Evolutionary conservation across 1,140 invertebrate genomes (phyloP).

Genomic region (Tetramorium parvispinum): DNA sequence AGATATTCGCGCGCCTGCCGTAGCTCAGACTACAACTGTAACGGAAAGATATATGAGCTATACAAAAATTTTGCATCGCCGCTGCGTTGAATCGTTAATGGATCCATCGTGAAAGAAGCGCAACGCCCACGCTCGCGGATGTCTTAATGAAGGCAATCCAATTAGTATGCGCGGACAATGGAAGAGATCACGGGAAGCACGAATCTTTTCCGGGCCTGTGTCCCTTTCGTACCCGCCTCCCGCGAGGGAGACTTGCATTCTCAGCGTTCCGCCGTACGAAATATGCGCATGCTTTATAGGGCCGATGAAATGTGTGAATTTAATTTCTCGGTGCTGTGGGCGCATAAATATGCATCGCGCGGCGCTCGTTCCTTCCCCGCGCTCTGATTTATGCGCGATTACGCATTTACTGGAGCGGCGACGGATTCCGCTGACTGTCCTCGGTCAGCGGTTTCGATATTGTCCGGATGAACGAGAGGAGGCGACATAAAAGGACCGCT

Average conservation of each 20-base stretch:
- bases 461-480: background rate
- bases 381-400: slow-evolving; percentile 78
- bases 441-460: slow-evolving; percentile 54
- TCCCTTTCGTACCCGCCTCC: background rate
- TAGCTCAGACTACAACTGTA: background rate
- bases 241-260: slow-evolving; percentile 40
- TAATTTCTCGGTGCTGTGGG: slow-evolving; percentile 75
- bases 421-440: slow-evolving; percentile 62
- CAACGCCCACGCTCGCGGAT: slow-evolving; percentile 23
- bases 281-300: slow-evolving; percentile 28
- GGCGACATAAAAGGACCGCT: slow-evolving; percentile 25
- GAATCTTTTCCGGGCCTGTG: slow-evolving; percentile 42
- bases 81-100: background rate
- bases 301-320: slow-evolving; percentile 78
- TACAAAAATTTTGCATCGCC: slow-evolving; percentile 2
- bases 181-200: slow-evolving; percentile 7
- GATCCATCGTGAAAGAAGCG: background rate
- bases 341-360: slow-evolving; percentile 79
- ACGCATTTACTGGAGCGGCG: slow-evolving; percentile 62
- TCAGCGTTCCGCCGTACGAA: slow-evolving; percentile 43
- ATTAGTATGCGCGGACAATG: slow-evolving; percentile 36
- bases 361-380: slow-evolving; percentile 36
- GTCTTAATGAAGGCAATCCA: slow-evolving; percentile 53
- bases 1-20: background rate
- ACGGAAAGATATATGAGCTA: background rate